Base-by-base conservation (phyloP, 2,888 invertebrate species). In the Caenorhabditis panamensis region DNA sequence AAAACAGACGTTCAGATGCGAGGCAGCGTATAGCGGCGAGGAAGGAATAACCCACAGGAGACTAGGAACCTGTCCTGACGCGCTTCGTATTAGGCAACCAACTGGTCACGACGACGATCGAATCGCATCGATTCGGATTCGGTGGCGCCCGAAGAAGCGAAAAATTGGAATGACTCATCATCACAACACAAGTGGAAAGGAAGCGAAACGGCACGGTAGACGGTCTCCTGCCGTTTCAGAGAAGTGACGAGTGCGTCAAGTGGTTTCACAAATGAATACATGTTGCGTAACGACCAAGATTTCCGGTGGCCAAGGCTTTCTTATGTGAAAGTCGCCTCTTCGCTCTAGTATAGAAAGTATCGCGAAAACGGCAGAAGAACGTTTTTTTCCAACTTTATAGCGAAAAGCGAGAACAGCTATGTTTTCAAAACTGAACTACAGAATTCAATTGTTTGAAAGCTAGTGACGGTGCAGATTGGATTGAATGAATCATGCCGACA, bases 11-110 rank as follows among this genome's bases (percentile, higher is more conserved):
- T 61, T 61, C 44, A 22, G 61, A 22, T n/a, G n/a, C 37, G 44
- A 26, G 31, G 36, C 37, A 26, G 41, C 44, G 41, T 54, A 49
- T 59, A 59, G 51, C 68, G 71, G 71, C 6, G 36, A 26, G 11
- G 26, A 37, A 36, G 26, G 41, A 49, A 64, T 73, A 73, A 61
- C 73, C 73, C 63, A 63, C 62, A 64, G 36, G n/a, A 28, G 36
- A 36, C 56, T 22, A 59, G 37, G 73, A 73, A 66, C 73, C 73
- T 73, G 73, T 73, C 64, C 64, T 64, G 36, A n/a, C 41, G 24
- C 16, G 5, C 69, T 59, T 53, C 69, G 61, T 72, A 72, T 72
- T 63, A 72, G 72, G 72, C 72, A 64, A 31, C 59, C 68, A 68
- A 72, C 72, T 72, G 72, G 72, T 72, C 72, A 64, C 63, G 72